Conservation (phyloP, 1,140 invertebrate genomes). For the Pseudomyrmex sp. region DNA sequence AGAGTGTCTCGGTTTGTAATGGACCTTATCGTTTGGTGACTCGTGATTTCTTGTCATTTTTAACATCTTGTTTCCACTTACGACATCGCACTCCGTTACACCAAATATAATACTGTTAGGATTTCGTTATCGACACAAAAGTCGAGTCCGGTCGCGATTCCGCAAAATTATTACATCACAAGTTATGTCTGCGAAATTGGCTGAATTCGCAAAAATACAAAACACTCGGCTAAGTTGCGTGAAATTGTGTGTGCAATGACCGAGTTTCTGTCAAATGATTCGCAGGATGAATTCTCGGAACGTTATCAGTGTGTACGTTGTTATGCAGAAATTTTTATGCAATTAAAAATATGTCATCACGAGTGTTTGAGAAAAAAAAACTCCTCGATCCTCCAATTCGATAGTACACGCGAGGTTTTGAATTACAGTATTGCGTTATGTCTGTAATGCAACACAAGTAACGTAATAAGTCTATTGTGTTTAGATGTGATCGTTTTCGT, state of each 20-base stretch:
- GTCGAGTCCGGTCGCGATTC: neutral
- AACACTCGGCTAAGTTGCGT: neutral
- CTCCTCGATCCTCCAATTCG: neutral
- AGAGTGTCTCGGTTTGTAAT: conserved; percentile 6
- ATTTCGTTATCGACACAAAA: neutral
- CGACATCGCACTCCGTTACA: neutral
- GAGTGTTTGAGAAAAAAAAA: neutral
- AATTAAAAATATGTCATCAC: neutral
- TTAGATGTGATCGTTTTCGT: neutral
- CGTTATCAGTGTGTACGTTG: neutral
- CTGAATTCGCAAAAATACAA: neutral
- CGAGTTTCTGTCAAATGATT: too few relatives aligned
- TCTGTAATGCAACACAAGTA: conserved; percentile 19
- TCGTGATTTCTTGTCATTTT: conserved; percentile 5
- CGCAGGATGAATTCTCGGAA: too few relatives aligned
- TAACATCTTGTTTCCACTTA: neutral
- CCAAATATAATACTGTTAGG: too few relatives aligned
- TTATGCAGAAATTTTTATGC: neutral
- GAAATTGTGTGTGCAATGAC: neutral
- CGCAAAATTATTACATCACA: conserved; percentile 42
- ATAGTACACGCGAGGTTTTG: neutral
- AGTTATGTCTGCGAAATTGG: conserved; percentile 18
- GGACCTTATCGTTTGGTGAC: conserved; percentile 3
- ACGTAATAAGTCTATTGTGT: conserved; percentile 23
- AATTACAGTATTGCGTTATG: conserved; percentile 13